Conservation (phyloP, 2,113 vertebrate species). For the Chlamydotis undulata region DNA sequence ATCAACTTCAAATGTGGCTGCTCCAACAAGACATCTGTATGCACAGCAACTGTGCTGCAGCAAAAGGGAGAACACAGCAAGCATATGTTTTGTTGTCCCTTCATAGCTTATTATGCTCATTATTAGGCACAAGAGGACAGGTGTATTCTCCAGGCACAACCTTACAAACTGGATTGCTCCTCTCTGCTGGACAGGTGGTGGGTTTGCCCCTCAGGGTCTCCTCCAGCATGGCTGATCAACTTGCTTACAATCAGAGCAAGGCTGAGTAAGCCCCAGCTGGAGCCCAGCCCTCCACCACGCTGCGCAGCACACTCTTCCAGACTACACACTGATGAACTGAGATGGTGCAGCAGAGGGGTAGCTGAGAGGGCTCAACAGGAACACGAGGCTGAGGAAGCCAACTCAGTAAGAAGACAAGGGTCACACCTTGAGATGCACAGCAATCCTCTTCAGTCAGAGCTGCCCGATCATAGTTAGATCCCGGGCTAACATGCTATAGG, state of each 20-base stretch:
- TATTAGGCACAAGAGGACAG: slow-evolving; percentile 34
- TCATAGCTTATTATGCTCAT: slow-evolving; percentile 7
- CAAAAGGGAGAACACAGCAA: background rate
- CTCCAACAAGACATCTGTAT: background rate
- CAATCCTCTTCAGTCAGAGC: background rate
- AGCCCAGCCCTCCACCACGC: background rate
- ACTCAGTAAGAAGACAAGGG: background rate
- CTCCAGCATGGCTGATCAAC: background rate
- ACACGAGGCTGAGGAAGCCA: background rate
- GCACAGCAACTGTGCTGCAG: background rate
- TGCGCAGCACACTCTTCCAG: background rate
- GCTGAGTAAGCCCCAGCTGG: slow-evolving; percentile 16
- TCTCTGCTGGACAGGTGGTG: slow-evolving; percentile 7
- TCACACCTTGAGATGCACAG: background rate
- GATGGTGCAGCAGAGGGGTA: accelerated
- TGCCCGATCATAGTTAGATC: accelerated
- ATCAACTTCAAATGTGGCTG: background rate
- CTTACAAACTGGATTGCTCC: background rate
- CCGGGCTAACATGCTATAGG: accelerated
- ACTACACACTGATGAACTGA: accelerated
- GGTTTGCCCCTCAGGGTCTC: background rate
- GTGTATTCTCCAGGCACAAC: slow-evolving; percentile 11
- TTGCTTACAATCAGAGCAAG: background rate
- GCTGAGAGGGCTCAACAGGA: background rate
- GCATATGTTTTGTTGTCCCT: background rate